Evolutionary conservation across 2,113 vertebrate genomes (phyloP), one percentile per base, ranked within the genome.

Genomic region (Ciconia stormi): DNA sequence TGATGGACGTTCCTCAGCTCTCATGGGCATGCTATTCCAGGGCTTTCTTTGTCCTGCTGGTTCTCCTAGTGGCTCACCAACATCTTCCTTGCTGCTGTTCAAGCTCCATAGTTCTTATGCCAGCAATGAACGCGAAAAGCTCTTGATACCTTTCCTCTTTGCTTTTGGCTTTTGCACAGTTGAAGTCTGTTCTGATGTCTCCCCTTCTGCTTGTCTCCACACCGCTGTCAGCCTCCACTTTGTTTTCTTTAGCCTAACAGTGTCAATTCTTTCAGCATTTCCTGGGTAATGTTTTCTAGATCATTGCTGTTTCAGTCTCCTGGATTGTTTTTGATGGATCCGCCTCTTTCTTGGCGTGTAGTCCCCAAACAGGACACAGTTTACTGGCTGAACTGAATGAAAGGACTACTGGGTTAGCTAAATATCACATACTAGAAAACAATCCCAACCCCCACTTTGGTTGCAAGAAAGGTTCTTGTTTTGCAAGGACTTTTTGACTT

Each of bases 381-480:
- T 82, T 63, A 16, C 11, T 55, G 14, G 6, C 27, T 63, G 82
- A 88, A 73, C 8, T 49, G 16, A 71, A 82, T 26, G 12, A 46
- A 82, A 76, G 5, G 14, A 49, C 36, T 47, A 16, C 13, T 42
- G 30, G 4, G 11, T 44, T 77, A 65, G 20, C 14, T 82, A 86
- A 92, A 47, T 52, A 65, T 34, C 18, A 36, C 11, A 16, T 15
- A 40, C 11, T 52, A 46, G 50, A 83, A 77, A 87, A 70, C 19
- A 73, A 49, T 44, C 16, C 2, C 16, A 30, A 36, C 1, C 0
- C 11, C 7, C 3, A 8, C 18, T 83, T 56, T 38, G 2, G 3
- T 21, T 71, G n/a, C 22, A 86, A 34, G 20, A 76, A 77, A 50
- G 2, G 6, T 82, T 88, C 10, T 88, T 72, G 40, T 83, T 87